phyloP scores from a whole-genome alignment of 2,888 invertebrate species.

The Acanthococcus lagerstroemiae region DNA sequence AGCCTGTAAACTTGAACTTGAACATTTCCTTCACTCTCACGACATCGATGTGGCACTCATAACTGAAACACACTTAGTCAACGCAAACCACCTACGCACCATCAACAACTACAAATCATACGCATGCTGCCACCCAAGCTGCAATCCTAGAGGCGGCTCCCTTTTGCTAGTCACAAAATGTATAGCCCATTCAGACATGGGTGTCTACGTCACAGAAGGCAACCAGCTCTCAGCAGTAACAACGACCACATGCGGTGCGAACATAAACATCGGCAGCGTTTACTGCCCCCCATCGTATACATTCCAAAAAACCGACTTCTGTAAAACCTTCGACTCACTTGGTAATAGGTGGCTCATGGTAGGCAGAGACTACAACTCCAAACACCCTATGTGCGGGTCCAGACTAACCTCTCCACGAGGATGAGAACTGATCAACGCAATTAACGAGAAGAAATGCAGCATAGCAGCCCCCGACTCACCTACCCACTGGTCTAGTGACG shows the following conservation, averaged over 20 bases:
- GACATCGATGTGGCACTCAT: not conserved
- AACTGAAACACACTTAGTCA: not conserved
- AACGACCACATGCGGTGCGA: not conserved
- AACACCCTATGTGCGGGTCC: slow-evolving; percentile 36
- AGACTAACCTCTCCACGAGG: slow-evolving; percentile 33
- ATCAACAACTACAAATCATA: not conserved
- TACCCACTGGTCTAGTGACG: slow-evolving; percentile 35
- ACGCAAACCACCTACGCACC: not conserved
- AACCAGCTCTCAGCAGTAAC: not conserved
- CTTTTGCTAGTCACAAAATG: not conserved
- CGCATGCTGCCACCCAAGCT: not conserved
- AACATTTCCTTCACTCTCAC: too few relatives aligned
- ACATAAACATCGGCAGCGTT: too few relatives aligned
- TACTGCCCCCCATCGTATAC: not conserved
- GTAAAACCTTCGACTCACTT: slow-evolving; percentile 33
- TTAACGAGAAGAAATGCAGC: not conserved
- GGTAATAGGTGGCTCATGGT: slow-evolving; percentile 34
- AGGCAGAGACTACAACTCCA: slow-evolving; percentile 36
- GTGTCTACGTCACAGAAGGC: not conserved
- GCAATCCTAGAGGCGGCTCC: not conserved
- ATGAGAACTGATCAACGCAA: not conserved
- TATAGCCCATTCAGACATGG: not conserved
- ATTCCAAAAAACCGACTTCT: not conserved
- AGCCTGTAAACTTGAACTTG: too few relatives aligned
- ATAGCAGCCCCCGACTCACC: slow-evolving; percentile 33